Conservation (phyloP, 2,113 vertebrate genomes). For the Bujurquina vittata region DNA sequence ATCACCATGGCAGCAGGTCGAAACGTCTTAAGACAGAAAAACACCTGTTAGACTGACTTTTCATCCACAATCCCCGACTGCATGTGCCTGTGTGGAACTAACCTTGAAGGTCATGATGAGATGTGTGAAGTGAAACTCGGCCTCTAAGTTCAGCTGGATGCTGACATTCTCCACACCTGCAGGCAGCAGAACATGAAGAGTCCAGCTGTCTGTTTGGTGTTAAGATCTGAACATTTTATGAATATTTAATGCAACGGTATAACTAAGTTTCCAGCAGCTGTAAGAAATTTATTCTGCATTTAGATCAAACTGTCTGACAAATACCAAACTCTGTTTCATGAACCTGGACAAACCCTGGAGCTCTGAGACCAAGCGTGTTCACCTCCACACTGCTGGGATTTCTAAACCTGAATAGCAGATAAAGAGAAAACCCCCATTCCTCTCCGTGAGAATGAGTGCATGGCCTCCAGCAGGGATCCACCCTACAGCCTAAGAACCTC, state of each 20-base stretch:
- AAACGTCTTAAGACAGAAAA: conserved; percentile 84
- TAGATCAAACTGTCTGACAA: background rate
- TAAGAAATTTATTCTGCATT: background rate
- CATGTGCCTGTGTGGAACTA: conserved; percentile 42
- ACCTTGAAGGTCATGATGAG: conserved; percentile 99
- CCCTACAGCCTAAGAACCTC: background rate
- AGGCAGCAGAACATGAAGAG: background rate
- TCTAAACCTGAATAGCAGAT: background rate
- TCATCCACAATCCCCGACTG: conserved; percentile 9
- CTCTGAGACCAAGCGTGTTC: background rate
- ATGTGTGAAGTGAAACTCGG: conserved; percentile 99
- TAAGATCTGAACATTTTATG: no score
- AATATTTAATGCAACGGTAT: no score
- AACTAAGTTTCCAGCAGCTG: no score
- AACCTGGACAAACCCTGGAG: background rate
- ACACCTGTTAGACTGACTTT: background rate
- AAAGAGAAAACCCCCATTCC: background rate
- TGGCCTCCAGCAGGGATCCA: background rate
- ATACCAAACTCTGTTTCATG: background rate
- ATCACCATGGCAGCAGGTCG: conserved; percentile 96
- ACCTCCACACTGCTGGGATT: background rate
- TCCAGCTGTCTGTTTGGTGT: no score
- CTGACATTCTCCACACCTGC: conserved; percentile 94
- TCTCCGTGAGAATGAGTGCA: background rate
- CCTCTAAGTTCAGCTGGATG: conserved; percentile 93